Evolutionary conservation across 2,113 vertebrate species (phyloP).

Genomic region (Pseudopipra pipra): DNA sequence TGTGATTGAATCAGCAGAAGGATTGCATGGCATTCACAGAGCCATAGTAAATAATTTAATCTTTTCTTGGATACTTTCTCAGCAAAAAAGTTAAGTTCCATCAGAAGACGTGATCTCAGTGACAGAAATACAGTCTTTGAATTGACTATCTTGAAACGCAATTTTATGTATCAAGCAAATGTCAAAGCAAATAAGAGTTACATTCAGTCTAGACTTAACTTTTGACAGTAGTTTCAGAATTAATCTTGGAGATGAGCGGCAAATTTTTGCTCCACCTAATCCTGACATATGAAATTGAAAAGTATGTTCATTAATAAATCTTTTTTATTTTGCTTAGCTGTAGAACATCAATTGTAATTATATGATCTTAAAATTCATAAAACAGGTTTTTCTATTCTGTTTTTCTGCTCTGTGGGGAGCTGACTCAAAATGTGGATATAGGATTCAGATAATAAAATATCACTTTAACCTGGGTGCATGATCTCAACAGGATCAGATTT

Average conservation of each 20-base stretch:
- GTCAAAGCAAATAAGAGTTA: slow-evolving; percentile 16
- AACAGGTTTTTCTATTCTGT: background rate
- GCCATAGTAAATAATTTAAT: background rate
- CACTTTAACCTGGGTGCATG: background rate
- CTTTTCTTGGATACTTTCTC: background rate
- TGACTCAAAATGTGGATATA: background rate
- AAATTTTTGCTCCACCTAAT: background rate
- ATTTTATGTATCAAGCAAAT: slow-evolving; percentile 4
- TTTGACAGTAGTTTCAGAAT: background rate
- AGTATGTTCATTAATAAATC: background rate
- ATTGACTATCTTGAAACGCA: slow-evolving; percentile 24
- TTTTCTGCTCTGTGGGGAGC: background rate
- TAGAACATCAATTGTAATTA: background rate
- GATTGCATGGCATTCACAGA: background rate
- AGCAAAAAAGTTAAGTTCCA: background rate
- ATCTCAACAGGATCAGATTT: background rate
- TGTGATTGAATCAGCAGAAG: background rate
- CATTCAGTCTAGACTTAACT: background rate
- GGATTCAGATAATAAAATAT: background rate
- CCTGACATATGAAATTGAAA: background rate
- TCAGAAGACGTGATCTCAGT: background rate
- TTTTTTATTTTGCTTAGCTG: background rate
- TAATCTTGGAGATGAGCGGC: background rate
- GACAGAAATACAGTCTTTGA: background rate
- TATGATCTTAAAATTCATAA: background rate